Conservation (phyloP, 2,797 vertebrate genomes). For the Gallinago solitaria region DNA sequence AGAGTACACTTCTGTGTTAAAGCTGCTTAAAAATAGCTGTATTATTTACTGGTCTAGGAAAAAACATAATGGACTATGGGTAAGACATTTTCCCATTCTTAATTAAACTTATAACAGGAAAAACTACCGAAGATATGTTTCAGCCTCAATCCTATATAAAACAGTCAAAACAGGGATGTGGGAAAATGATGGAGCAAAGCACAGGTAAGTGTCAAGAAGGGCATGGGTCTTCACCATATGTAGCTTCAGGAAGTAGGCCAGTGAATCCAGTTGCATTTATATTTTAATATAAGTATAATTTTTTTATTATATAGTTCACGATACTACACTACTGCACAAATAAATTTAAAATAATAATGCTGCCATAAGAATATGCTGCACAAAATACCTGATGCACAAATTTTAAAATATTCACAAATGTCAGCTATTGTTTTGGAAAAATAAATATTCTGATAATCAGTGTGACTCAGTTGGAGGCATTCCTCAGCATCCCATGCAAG, state of each 20-base stretch:
- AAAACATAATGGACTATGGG: conserved; percentile 80
- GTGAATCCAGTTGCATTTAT: conserved; percentile 59
- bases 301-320: conserved; percentile 31
- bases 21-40: conserved; percentile 78
- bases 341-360: conserved; percentile 18
- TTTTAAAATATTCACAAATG: conserved; percentile 37
- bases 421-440: conserved; percentile 40
- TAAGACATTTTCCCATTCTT: conserved; percentile 87
- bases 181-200: conserved; percentile 83
- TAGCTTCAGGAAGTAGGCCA: conserved; percentile 75
- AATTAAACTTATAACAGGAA: conserved; percentile 88
- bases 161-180: conserved; percentile 88
- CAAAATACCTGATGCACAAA: conserved; percentile 47
- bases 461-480: conserved; percentile 16
- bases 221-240: conserved; percentile 74
- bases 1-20: conserved; percentile 70
- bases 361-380: neutral
- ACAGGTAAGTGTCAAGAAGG: conserved; percentile 81
- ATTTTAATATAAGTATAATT: conserved; percentile 22
- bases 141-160: conserved; percentile 87
- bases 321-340: conserved; percentile 34
- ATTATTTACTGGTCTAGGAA: conserved; percentile 81
- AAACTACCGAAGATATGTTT: conserved; percentile 88
- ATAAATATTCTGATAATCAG: conserved; percentile 36
- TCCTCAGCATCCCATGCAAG: conserved; percentile 52